Conservation (phyloP, 2,888 invertebrate genomes). For the Lasioglossum calceatum region DNA sequence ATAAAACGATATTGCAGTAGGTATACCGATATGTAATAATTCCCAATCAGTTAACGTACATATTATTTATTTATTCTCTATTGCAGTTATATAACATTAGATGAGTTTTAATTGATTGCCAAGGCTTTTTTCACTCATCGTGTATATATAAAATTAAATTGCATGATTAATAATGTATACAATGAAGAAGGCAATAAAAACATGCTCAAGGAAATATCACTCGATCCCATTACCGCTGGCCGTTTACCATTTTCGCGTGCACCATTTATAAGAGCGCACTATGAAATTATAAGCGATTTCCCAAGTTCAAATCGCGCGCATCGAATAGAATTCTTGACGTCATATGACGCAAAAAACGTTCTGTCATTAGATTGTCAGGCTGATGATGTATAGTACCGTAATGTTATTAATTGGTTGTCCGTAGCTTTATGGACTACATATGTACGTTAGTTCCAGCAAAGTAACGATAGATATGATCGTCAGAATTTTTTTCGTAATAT, state of each 20-base stretch:
- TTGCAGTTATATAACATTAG: neutral
- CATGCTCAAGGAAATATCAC: neutral
- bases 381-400: conserved; percentile 11
- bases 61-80: neutral
- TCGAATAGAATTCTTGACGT: conserved; percentile 26
- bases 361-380: conserved; percentile 17
- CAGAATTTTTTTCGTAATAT: neutral
- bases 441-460: too few relatives aligned
- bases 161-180: neutral
- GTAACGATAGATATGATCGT: neutral
- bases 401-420: conserved; percentile 10
- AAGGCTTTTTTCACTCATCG: neutral
- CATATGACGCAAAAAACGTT: conserved; percentile 2
- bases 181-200: neutral
- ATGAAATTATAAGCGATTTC: neutral
- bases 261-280: neutral
- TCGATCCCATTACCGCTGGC: neutral
- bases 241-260: neutral
- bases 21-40: neutral
- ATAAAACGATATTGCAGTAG: neutral
- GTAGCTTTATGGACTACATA: neutral
- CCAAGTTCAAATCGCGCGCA: too few relatives aligned
- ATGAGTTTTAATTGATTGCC: neutral
- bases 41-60: neutral
- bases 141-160: neutral